A percentile compares a stretch with the other conserved stretches of the same genome.
These are phyloP conservation scores for Hippopotamyrus pictus DNA, from an alignment of 2,797 vertebrate species.

Conservation along the genomic window DNA sequence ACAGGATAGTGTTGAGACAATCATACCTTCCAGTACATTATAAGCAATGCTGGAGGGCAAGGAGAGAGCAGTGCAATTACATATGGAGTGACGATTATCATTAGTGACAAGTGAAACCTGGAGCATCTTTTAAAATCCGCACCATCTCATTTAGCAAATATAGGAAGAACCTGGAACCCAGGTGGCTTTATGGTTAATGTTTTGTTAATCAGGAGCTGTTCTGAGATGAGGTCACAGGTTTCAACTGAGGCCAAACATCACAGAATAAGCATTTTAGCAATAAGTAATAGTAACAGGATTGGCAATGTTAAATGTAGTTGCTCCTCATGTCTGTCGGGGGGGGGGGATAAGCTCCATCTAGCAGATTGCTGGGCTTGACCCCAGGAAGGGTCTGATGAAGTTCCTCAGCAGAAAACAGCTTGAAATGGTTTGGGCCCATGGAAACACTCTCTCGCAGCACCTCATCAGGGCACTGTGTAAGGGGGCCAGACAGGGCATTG, in stretches of 20 bases:
- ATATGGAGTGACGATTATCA: background rate
- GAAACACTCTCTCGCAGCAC: constrained; percentile 54
- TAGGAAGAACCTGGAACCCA: background rate
- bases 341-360: background rate
- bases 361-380: background rate
- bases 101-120: background rate
- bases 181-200: background rate
- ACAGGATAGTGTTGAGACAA: background rate
- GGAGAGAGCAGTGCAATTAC: background rate
- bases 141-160: background rate
- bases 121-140: background rate
- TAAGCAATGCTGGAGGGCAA: background rate
- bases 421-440: constrained; percentile 40
- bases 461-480: constrained; percentile 48
- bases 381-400: background rate
- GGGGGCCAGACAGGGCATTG: constrained; percentile 40
- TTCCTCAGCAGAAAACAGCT: constrained; percentile 32
- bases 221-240: background rate
- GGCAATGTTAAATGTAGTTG: background rate
- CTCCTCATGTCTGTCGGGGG: background rate
- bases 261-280: background rate
- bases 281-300: background rate
- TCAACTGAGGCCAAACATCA: background rate
- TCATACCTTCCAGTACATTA: background rate
- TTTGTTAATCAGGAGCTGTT: background rate